phyloP scores from a whole-genome alignment of 1,140 invertebrate genomes.

The Caerostris extrusa region DNA sequence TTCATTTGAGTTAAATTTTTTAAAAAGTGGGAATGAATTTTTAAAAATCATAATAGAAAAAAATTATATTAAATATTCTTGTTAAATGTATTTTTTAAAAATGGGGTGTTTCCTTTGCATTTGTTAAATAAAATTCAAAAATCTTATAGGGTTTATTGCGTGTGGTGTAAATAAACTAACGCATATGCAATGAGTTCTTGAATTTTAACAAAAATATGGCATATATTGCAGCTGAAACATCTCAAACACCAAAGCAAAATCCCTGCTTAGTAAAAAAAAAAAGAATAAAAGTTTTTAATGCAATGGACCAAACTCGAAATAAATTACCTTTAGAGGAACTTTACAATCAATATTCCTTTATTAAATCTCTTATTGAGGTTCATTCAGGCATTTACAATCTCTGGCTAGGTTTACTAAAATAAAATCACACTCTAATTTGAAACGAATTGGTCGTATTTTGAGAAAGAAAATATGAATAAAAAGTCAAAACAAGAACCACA shows the following conservation, averaged over 20 bases:
- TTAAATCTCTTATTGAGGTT: slow-evolving; percentile 34
- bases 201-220: too few relatives aligned
- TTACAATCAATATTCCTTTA: slow-evolving; percentile 25
- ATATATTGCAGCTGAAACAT: not conserved
- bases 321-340: not conserved
- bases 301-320: not conserved
- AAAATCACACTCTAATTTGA: slow-evolving; percentile 5
- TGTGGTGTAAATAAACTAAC: too few relatives aligned
- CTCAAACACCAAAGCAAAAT: not conserved
- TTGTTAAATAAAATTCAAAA: too few relatives aligned
- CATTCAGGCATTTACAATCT: slow-evolving; percentile 35
- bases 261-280: not conserved
- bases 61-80: too few relatives aligned
- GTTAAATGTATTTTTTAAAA: too few relatives aligned
- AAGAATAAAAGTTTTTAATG: not conserved
- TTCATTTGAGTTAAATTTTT: too few relatives aligned
- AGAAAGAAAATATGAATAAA: not conserved
- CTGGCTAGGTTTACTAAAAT: not conserved
- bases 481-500: not conserved
- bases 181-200: too few relatives aligned
- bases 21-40: too few relatives aligned
- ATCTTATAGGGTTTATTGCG: too few relatives aligned
- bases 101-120: too few relatives aligned
- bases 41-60: too few relatives aligned
- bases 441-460: slow-evolving; percentile 16